Evolutionary conservation across 2,888 invertebrate genomes (phyloP).

Genomic region (Drosophila hawaiiensis): DNA sequence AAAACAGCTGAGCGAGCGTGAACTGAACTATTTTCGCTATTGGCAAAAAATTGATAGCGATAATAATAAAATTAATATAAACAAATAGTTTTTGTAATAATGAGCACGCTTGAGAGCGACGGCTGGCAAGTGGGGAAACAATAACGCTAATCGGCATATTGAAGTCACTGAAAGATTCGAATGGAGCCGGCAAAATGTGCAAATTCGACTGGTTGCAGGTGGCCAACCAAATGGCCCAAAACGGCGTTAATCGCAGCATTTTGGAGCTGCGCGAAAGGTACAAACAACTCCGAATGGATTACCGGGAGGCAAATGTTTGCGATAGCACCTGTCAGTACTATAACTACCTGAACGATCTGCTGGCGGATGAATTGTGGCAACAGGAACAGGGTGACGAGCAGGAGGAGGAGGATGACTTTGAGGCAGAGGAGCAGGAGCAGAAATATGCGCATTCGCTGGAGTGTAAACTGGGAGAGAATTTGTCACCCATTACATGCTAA

Average conservation of each 20-base stretch:
- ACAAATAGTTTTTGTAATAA: conserved; percentile 29
- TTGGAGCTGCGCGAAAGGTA: conserved; percentile 35
- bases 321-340: conserved; percentile 40
- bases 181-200: background rate
- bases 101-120: conserved; percentile 29
- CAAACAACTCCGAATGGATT: conserved; percentile 30
- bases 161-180: conserved; percentile 14
- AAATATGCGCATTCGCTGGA: conserved; percentile 47
- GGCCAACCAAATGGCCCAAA: conserved; percentile 34
- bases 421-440: conserved; percentile 29
- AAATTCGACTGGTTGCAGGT: conserved; percentile 43
- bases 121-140: conserved; percentile 39
- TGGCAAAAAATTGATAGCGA: background rate
- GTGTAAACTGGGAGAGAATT: conserved; percentile 24
- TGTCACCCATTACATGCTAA: background rate
- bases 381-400: conserved; percentile 10
- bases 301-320: conserved; percentile 27
- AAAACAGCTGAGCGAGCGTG: conserved; percentile 26
- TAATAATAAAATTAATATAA: conserved; percentile 5
- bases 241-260: conserved; percentile 11
- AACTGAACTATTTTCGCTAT: background rate
- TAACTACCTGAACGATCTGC: conserved; percentile 32
- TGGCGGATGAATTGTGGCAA: conserved; percentile 17
- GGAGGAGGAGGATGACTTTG: conserved; percentile 19
- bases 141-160: conserved; percentile 36